These are phyloP conservation scores for Eristalis tenax DNA, from an alignment of 2,888 invertebrate species.

Conservation along the genomic window DNA sequence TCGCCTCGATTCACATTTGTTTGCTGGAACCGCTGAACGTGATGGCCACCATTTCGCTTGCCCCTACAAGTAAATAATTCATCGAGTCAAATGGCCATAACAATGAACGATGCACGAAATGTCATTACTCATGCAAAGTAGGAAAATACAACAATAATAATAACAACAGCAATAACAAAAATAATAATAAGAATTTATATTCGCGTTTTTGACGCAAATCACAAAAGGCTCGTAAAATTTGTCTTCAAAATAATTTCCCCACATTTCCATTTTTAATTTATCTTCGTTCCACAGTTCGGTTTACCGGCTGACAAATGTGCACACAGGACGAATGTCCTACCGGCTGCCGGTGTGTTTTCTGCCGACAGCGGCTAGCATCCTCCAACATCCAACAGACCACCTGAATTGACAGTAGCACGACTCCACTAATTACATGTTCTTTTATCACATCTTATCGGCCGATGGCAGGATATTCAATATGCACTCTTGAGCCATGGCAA, in stretches of 20 bases:
- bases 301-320: neutral
- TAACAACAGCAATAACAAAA: constrained; percentile 28
- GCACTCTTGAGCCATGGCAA: constrained; percentile 21
- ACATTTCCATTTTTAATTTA: constrained; percentile 67
- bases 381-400: neutral
- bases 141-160: constrained; percentile 1
- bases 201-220: constrained; percentile 62
- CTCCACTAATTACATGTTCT: constrained; percentile 54
- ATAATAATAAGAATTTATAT: constrained; percentile 64
- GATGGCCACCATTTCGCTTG: constrained; percentile 18
- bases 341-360: neutral
- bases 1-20: constrained; percentile 16
- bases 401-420: constrained; percentile 33
- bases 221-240: constrained; percentile 68
- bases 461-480: constrained; percentile 27
- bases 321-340: neutral
- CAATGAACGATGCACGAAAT: constrained; percentile 40
- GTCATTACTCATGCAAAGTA: constrained; percentile 27
- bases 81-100: constrained; percentile 46
- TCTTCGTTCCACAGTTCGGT: constrained; percentile 15
- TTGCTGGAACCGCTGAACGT: neutral
- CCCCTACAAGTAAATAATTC: constrained; percentile 46
- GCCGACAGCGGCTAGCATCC: neutral
- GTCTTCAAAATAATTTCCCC: constrained; percentile 61
- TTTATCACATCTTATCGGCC: constrained; percentile 56